Conservation (phyloP, 2,888 invertebrate species). For the Epistrophe grossulariae region DNA sequence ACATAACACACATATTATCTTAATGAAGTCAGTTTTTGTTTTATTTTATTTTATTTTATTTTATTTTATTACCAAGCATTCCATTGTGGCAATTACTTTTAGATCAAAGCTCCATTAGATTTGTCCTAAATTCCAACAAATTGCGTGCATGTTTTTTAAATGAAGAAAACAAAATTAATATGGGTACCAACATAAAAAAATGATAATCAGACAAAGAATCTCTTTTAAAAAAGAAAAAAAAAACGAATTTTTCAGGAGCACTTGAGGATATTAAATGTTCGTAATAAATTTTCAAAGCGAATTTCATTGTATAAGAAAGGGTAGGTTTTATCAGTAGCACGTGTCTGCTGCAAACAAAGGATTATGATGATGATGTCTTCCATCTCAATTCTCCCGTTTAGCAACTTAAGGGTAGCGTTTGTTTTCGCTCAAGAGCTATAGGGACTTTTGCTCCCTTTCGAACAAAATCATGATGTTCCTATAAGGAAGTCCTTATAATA, state of each 20-base stretch:
- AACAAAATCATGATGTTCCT: background rate
- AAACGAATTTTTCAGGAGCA: conserved; percentile 1
- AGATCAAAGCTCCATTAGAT: conserved; percentile 15
- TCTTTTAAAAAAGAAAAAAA: background rate
- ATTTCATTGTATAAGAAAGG: background rate
- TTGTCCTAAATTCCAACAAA: background rate
- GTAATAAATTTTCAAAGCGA: conserved; percentile 18
- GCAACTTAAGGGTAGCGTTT: conserved; percentile 30
- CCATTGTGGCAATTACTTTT: background rate
- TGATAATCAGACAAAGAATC: conserved; percentile 1
- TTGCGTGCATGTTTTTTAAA: conserved; percentile 19
- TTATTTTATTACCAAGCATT: background rate
- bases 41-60: background rate
- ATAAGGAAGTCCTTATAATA: background rate
- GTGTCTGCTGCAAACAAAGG: conserved; percentile 4
- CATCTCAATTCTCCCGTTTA: conserved; percentile 44
- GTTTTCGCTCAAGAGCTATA: conserved; percentile 1
- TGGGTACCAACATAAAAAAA: background rate
- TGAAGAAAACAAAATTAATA: background rate
- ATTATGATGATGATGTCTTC: conserved; percentile 32
- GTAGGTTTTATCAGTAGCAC: conserved; percentile 34
- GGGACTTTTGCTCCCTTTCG: background rate
- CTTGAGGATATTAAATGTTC: conserved; percentile 14
- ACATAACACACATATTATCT: background rate
- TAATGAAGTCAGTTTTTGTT: background rate